phyloP scores from a whole-genome alignment of 2,113 vertebrate species.

The Ageneiosus marmoratus region DNA sequence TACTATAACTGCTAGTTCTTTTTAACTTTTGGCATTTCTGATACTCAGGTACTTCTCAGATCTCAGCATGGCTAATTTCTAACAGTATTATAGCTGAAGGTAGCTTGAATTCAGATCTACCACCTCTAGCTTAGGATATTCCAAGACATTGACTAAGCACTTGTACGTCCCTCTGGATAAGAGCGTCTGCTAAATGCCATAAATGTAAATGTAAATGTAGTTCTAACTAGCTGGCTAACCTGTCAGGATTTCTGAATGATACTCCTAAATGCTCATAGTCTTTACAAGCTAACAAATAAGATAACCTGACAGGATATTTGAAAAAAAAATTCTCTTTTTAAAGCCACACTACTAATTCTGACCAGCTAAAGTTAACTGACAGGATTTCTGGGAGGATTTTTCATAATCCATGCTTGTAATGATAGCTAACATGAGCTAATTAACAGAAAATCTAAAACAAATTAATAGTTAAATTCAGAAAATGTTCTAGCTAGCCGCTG shows the following conservation, averaged over 20 bases:
- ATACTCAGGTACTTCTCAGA: too few relatives aligned
- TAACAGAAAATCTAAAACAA: not conserved
- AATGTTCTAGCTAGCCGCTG: not conserved
- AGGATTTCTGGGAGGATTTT: not conserved
- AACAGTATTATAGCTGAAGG: too few relatives aligned
- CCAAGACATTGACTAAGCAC: too few relatives aligned
- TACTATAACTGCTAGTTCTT: not conserved
- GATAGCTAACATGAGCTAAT: not conserved
- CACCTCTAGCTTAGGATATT: too few relatives aligned
- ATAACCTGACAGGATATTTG: not conserved
- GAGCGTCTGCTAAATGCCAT: too few relatives aligned
- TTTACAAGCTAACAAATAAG: not conserved
- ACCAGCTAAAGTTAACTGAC: not conserved
- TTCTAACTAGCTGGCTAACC: not conserved
- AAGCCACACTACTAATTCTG: not conserved
- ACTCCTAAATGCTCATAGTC: not conserved
- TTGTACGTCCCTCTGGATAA: too few relatives aligned
- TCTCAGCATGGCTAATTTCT: too few relatives aligned
- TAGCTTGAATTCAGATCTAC: too few relatives aligned
- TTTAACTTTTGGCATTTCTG: too few relatives aligned
- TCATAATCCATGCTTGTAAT: not conserved
- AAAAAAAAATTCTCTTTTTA: not conserved
- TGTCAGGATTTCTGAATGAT: not conserved
- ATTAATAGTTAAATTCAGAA: not conserved
- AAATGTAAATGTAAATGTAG: too few relatives aligned